These are phyloP conservation scores for Neogobius melanostomus DNA, from an alignment of 2,113 vertebrate genomes.

Conservation along the genomic window DNA sequence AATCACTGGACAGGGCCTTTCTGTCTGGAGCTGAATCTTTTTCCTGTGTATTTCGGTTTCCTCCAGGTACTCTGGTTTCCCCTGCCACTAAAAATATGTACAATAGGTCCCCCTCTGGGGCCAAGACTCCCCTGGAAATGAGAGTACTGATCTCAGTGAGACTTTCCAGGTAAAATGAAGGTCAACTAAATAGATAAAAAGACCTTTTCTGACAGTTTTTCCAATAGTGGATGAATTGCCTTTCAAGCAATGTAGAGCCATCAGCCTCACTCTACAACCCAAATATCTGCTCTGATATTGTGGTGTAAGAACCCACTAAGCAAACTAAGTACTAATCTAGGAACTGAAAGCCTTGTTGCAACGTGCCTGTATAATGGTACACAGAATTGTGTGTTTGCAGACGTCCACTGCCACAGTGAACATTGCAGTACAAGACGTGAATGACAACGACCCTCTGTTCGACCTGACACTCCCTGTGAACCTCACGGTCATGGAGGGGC, in stretches of 20 bases:
- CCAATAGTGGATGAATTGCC: background rate
- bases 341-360: background rate
- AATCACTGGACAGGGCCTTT: too few species aligned
- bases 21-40: too few species aligned
- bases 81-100: too few species aligned
- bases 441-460: slow-evolving; percentile 93
- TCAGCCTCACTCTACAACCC: background rate
- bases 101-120: too few species aligned
- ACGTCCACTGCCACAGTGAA: slow-evolving; percentile 90
- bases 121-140: too few species aligned
- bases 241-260: background rate
- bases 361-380: background rate
- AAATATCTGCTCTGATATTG: background rate
- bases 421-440: slow-evolving; percentile 92
- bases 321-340: background rate
- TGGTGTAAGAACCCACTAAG: background rate
- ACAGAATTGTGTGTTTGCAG: slow-evolving; percentile 66
- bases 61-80: too few species aligned
- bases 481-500: slow-evolving; percentile 89
- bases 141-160: too few species aligned
- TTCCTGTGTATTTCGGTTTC: too few species aligned
- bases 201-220: background rate
- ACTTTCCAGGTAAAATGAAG: too few species aligned
- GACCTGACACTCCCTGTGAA: slow-evolving; percentile 86
- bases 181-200: too few species aligned